phyloP scores from a whole-genome alignment of 2,888 invertebrate genomes.

The Tachina fera region DNA sequence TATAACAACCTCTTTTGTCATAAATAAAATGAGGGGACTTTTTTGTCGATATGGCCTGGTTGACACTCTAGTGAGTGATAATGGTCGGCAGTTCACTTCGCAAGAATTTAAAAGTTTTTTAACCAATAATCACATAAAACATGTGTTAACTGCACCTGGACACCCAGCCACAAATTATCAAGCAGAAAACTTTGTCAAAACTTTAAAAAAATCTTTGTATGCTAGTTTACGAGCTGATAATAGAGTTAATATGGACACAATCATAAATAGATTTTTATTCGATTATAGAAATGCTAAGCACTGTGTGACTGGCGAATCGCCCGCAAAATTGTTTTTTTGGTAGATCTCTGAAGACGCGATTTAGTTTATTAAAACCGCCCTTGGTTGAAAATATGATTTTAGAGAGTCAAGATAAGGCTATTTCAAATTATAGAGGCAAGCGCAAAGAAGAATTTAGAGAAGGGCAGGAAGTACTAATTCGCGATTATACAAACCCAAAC shows the following conservation, averaged over 20 bases:
- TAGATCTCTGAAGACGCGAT: not conserved
- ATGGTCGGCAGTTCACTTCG: too few species aligned
- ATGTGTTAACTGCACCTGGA: too few species aligned
- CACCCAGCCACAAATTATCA: not conserved
- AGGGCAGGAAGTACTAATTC: constrained; percentile 2
- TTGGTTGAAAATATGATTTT: not conserved
- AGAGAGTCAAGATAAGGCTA: too few species aligned
- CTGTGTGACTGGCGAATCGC: not conserved
- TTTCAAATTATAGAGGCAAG: too few species aligned
- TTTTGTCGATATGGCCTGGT: too few species aligned
- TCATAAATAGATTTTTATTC: not conserved
- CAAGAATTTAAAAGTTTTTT: too few species aligned
- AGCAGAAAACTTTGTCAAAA: constrained; percentile 3
- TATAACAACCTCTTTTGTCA: too few species aligned
- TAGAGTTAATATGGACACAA: not conserved
- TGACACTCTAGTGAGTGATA: too few species aligned
- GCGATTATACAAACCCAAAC: constrained; percentile 9
- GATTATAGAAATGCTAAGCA: not conserved
- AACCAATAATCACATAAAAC: too few species aligned
- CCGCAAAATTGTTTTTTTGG: constrained; percentile 18
- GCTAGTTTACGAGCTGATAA: not conserved
- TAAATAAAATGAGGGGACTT: too few species aligned
- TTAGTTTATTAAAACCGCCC: not conserved
- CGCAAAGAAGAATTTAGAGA: not conserved
- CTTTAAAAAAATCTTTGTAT: not conserved